Conservation (phyloP, 1,140 invertebrate genomes). For the Caerostris darwini region DNA sequence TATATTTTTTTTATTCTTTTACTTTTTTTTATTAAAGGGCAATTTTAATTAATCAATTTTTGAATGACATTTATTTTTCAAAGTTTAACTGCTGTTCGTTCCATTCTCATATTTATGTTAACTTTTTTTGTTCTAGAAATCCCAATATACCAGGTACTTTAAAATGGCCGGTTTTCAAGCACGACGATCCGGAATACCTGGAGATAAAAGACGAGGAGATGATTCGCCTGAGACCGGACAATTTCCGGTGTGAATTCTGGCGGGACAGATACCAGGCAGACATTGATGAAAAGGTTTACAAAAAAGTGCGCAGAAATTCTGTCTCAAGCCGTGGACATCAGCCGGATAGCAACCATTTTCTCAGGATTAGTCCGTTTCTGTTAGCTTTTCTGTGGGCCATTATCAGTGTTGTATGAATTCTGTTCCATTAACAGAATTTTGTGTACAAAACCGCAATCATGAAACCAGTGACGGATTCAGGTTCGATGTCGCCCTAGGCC, state of each 20-base stretch:
- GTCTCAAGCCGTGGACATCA: neutral
- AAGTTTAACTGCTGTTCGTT: neutral
- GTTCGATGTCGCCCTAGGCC: no score
- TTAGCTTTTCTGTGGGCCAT: neutral
- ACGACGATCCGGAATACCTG: conserved; percentile 35
- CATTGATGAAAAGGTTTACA: neutral
- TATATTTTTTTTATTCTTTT: no score
- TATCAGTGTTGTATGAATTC: neutral
- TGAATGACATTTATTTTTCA: no score
- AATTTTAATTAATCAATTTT: no score
- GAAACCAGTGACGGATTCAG: no score
- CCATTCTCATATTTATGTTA: neutral
- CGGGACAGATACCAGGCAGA: conserved; percentile 29
- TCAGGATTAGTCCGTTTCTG: neutral
- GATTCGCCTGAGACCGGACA: conserved; percentile 27
- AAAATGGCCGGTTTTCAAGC: conserved; percentile 30
- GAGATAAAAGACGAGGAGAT: conserved; percentile 31
- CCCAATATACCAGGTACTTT: conserved; percentile 36
- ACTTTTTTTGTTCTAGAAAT: neutral
- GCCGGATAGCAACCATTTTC: neutral
- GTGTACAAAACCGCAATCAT: no score
- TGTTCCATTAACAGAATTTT: no score
- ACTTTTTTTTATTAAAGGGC: no score
- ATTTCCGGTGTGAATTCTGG: conserved; percentile 71
- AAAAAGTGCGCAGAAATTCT: neutral